Percentiles rank a stretch among this genome's conserved stretches.
Conservation (phyloP, 2,888 invertebrate species). For the Dynastes tityus region DNA sequence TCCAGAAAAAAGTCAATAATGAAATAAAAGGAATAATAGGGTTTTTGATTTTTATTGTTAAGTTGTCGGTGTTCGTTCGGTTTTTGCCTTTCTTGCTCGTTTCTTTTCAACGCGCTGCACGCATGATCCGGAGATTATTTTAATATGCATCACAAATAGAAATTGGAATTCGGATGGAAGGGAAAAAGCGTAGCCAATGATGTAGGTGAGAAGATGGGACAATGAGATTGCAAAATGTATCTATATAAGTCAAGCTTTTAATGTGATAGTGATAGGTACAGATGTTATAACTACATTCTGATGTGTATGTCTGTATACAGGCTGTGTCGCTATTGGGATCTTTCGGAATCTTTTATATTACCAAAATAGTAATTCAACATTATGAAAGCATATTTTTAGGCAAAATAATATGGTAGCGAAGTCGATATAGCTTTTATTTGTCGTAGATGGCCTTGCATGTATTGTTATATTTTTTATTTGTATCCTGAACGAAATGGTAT, state of each 20-base stretch:
- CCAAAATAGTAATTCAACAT: no score
- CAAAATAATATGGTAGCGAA: no score
- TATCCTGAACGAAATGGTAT: no score
- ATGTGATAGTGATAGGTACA: not conserved
- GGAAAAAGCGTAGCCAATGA: conserved; percentile 40
- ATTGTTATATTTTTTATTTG: no score
- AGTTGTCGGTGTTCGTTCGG: conserved; percentile 35
- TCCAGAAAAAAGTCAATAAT: conserved; percentile 43
- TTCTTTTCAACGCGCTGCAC: conserved; percentile 37
- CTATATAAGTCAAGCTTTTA: not conserved
- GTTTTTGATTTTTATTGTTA: conserved; percentile 49
- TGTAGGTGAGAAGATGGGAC: conserved; percentile 47
- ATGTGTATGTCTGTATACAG: not conserved
- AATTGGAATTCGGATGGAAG: conserved; percentile 43
- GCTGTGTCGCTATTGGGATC: no score
- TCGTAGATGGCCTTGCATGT: no score
- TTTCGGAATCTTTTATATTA: no score
- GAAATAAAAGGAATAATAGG: conserved; percentile 48
- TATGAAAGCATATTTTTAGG: no score
- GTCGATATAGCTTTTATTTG: no score
- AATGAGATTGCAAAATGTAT: conserved; percentile 43
- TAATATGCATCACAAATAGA: conserved; percentile 46
- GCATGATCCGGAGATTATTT: conserved; percentile 48
- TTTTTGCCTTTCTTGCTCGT: conserved; percentile 39
- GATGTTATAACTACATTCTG: not conserved